Evolutionary conservation across 2,888 invertebrate species (phyloP), one percentile per base, ranked within the genome.

Genomic region (Clostera curtula): DNA sequence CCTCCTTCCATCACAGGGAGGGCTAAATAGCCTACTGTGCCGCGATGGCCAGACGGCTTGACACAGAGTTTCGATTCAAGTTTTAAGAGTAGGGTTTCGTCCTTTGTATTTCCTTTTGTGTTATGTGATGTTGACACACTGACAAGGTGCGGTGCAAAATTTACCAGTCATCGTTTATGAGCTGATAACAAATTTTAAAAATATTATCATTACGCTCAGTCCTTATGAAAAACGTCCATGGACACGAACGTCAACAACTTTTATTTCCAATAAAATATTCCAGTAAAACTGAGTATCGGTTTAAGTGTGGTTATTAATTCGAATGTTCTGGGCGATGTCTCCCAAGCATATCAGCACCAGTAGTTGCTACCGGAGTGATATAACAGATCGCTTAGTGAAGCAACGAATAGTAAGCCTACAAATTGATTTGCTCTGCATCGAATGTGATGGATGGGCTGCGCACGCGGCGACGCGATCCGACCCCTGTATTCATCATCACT

Each of bases 391-490:
- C 38, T 39, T 57, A 57, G 49, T 58, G 46, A 49, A 56, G 55
- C 54, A 52, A 59, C 56, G 54, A 60, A 65, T 61, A 58, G 54
- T 61, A 52, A 51, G 67, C 55, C 64, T 37, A 49, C 42, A 57
- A 80, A 80, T 79, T 71, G 68, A 83, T 83, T 82, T 56, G 77
- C 52, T 66, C 49, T 62, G 73, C 69, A 56, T 60, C 61, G 47
- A 38, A 44, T 41, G 46, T 76, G 80, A 77, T 74, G 54, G 69
- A 79, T 80, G 64, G 43, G 45, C 42, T 36, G 62, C 68, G 67
- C 76, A 61, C 65, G 65, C 61, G 63, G 52, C 46, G 43, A 49
- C 52, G 45, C 52, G 40, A 46, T 49, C 59, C 58, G 56, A 56
- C 69, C 71, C 62, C 67, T 59, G 57, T 42, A 47, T 49, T 47